These are phyloP conservation scores for Cerceris rybyensis DNA, from an alignment of 2,888 invertebrate species.

Conservation along the genomic window DNA sequence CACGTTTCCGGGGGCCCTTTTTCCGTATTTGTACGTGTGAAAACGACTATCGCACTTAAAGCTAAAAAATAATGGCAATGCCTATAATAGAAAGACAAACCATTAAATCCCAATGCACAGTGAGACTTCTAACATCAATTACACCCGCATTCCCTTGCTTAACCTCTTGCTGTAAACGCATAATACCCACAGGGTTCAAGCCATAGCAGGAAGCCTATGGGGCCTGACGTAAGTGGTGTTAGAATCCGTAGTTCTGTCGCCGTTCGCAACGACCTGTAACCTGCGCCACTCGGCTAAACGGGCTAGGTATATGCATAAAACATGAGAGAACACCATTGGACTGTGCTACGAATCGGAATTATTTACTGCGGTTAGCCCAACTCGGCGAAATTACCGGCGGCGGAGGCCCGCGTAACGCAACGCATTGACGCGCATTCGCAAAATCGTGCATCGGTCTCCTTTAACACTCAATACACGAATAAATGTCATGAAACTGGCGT, in stretches of 20 bases:
- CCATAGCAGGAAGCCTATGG: not conserved
- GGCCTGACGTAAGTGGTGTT: slow-evolving; percentile 24
- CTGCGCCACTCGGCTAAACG: slow-evolving; percentile 28
- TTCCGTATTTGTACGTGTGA: too few relatives aligned
- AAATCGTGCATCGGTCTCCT: slow-evolving; percentile 22
- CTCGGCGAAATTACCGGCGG: slow-evolving; percentile 55
- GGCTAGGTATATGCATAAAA: slow-evolving; percentile 62
- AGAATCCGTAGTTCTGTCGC: slow-evolving; percentile 33
- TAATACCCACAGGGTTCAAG: not conserved
- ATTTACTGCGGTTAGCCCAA: slow-evolving; percentile 65
- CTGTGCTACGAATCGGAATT: slow-evolving; percentile 67
- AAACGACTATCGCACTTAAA: too few relatives aligned
- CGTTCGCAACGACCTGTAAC: slow-evolving; percentile 40
- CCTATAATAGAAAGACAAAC: too few relatives aligned
- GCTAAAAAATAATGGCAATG: too few relatives aligned
- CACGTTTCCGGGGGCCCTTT: too few relatives aligned
- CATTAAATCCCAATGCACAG: too few relatives aligned
- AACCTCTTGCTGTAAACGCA: not conserved
- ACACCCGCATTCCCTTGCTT: too few relatives aligned
- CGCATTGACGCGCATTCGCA: not conserved
- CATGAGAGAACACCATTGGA: slow-evolving; percentile 62
- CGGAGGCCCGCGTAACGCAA: slow-evolving; percentile 14
- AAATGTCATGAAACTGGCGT: too few relatives aligned
- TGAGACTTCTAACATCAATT: too few relatives aligned
- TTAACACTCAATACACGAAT: not conserved